phyloP scores from a whole-genome alignment of 2,888 invertebrate genomes.

The Leptopterna dolabrata region DNA sequence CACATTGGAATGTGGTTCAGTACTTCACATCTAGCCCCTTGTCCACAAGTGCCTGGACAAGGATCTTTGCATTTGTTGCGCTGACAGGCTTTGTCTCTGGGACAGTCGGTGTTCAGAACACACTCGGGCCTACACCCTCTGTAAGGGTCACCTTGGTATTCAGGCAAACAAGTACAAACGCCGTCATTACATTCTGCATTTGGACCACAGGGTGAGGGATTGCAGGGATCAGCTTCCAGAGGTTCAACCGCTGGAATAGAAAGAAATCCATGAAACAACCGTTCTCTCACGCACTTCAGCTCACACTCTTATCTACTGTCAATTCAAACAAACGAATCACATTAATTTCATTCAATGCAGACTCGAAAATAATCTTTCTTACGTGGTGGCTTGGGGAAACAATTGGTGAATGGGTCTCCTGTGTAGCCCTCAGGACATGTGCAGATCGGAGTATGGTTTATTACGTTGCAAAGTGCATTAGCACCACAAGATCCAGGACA shows the following conservation, averaged over 20 bases:
- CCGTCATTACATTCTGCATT: slow-evolving; percentile 81
- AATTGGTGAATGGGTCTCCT: slow-evolving; percentile 73
- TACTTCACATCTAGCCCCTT: slow-evolving; percentile 76
- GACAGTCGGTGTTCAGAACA: slow-evolving; percentile 78
- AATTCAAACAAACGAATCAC: background rate
- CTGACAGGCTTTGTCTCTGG: slow-evolving; percentile 75
- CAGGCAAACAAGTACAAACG: slow-evolving; percentile 78
- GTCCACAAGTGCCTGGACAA: slow-evolving; percentile 77
- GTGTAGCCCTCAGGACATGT: slow-evolving; percentile 70
- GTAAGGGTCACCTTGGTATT: slow-evolving; percentile 77
- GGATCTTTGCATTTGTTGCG: slow-evolving; percentile 78
- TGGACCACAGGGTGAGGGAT: slow-evolving; percentile 83
- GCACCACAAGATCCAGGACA: slow-evolving; percentile 81
- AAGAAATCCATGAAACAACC: background rate
- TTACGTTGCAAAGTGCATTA: slow-evolving; percentile 77
- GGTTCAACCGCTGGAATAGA: slow-evolving; percentile 48
- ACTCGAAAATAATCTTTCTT: slow-evolving; percentile 12
- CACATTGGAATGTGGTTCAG: slow-evolving; percentile 80
- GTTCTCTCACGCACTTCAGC: background rate
- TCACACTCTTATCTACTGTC: background rate
- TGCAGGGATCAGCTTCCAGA: slow-evolving; percentile 69
- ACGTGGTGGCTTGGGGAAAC: slow-evolving; percentile 64
- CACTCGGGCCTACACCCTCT: slow-evolving; percentile 85
- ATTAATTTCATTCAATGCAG: background rate
- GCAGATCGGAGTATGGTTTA: slow-evolving; percentile 73